phyloP scores from a whole-genome alignment of 2,888 invertebrate species.

The Conops quadrifasciatus region DNA sequence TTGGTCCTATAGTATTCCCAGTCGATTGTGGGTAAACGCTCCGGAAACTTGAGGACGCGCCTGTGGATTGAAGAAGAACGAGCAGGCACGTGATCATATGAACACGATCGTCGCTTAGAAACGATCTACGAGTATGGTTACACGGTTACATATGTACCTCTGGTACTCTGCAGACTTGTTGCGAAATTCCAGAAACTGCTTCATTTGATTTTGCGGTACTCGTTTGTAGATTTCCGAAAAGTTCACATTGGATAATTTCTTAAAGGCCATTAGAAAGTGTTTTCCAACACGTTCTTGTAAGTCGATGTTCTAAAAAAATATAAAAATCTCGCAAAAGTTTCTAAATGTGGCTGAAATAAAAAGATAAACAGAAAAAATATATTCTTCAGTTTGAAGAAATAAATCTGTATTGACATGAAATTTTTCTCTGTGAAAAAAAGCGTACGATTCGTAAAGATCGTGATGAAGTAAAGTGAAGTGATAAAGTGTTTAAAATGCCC shows the following conservation, averaged over 20 bases:
- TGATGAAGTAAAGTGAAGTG: neutral
- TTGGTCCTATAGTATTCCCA: constrained; percentile 80
- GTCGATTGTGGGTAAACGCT: constrained; percentile 79
- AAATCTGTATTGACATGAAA: neutral
- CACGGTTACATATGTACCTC: constrained; percentile 43
- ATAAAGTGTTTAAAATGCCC: too few relatives aligned
- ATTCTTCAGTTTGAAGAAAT: neutral
- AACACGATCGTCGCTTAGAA: neutral
- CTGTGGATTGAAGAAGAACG: constrained; percentile 43
- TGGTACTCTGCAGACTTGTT: constrained; percentile 47
- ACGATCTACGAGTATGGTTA: neutral
- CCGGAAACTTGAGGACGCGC: constrained; percentile 66
- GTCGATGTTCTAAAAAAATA: neutral
- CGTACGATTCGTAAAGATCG: neutral
- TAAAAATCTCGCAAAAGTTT: constrained; percentile 6
- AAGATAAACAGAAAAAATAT: constrained; percentile 8
- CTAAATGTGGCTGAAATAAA: constrained; percentile 6
- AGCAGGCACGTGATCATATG: too few relatives aligned
- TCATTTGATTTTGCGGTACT: constrained; percentile 52
- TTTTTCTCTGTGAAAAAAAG: neutral
- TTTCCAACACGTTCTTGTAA: neutral
- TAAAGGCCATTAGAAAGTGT: constrained; percentile 37
- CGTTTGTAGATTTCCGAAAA: constrained; percentile 49
- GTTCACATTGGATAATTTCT: constrained; percentile 33
- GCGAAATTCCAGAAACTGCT: constrained; percentile 49